Conservation (phyloP, 2,888 invertebrate species). For the Malthinus flaveolus region DNA sequence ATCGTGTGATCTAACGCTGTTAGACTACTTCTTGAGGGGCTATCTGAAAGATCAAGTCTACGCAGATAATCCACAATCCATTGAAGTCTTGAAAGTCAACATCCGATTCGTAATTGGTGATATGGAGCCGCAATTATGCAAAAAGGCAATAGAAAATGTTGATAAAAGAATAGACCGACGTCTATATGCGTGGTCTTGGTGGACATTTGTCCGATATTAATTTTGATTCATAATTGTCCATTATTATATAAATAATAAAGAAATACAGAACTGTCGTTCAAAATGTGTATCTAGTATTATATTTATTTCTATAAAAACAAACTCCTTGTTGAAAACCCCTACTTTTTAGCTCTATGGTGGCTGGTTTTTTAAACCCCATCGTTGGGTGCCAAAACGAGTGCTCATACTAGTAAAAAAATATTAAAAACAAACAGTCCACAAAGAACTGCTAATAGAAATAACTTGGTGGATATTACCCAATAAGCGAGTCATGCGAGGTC, state of each 20-base stretch:
- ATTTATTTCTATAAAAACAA: neutral
- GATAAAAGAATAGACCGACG: conserved; percentile 1
- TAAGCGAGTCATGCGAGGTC: too few relatives aligned
- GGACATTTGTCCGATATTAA: neutral
- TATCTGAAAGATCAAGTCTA: conserved; percentile 8
- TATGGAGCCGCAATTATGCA: conserved; percentile 4
- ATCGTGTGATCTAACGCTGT: conserved; percentile 4
- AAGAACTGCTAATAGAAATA: too few relatives aligned
- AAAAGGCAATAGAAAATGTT: conserved; percentile 9
- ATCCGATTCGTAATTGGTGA: neutral
- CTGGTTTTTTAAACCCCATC: too few relatives aligned
- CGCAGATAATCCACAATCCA: too few relatives aligned
- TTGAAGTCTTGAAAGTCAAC: neutral
- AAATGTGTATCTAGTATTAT: neutral
- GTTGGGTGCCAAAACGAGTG: too few relatives aligned
- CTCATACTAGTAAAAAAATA: too few relatives aligned
- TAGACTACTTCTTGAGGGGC: conserved; percentile 4
- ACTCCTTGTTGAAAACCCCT: neutral
- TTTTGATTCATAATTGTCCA: neutral
- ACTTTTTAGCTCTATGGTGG: too few relatives aligned
- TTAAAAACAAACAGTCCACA: too few relatives aligned
- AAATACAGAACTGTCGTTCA: neutral
- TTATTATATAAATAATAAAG: neutral
- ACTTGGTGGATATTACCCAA: too few relatives aligned
- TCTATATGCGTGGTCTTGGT: neutral